Evolutionary conservation across 2,888 invertebrate species (phyloP), one percentile per base, ranked within the genome.

Genomic region (Xestia sexstrigata): DNA sequence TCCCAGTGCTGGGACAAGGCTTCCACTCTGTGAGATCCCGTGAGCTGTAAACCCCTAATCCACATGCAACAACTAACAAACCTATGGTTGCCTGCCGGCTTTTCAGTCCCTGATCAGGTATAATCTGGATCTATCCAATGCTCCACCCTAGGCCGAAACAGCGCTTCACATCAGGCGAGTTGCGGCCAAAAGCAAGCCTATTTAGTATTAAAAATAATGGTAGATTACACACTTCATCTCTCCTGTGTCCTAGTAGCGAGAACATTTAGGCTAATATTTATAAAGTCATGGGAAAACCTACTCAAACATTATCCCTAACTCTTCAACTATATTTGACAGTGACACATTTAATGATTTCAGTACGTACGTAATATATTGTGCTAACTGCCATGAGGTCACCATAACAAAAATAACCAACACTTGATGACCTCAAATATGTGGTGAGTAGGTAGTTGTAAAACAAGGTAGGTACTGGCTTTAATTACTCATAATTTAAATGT

Each of bases 371-470:
- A 63, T 20, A 58, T 35, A 67, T 45, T 20, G n/a, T 65, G 70
- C n/a, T 74, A 79, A 84, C 49, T 52, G 49, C 42, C 17, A 82
- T 82, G 85, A 82, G 63, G 68, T 82, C 82, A 82, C 49, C 82
- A 52, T 70, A 68, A 63, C 63, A 45, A 74, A 79, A 84, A 80
- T 84, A 82, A 74, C 67, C 15, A 47, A 47, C 39, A 84, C 5
- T 47, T 76, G 65, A 70, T 45, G 81, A 74, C 58, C 63, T 80
- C 35, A 71, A 70, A 83, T 30, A 70, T n/a, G 20, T 35, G 17
- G 9, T 2, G n/a, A 60, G 69, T 78, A 39, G 30, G 13, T 66
- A 47, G 23, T 62, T 76, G 20, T 47, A 55, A 62, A 42, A 69
- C 1, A 20, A 65, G 65, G 81, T 74, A 65, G 65, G 81, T 81